phyloP scores from a whole-genome alignment of 2,113 vertebrate species.

The Cygnus buccinator region DNA sequence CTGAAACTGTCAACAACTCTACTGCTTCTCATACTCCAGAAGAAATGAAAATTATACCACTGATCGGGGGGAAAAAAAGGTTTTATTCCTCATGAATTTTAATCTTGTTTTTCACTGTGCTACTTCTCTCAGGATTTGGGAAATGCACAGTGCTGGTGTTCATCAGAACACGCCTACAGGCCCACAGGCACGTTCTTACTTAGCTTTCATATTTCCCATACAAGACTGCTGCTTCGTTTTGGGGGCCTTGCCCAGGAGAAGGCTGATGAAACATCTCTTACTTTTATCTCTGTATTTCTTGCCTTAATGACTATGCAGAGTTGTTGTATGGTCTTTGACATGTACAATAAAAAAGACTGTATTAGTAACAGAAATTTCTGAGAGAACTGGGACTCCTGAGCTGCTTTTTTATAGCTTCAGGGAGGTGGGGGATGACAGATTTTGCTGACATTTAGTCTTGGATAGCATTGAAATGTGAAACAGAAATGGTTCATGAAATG shows the following conservation, averaged over 20 bases:
- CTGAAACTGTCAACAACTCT: neutral
- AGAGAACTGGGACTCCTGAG: neutral
- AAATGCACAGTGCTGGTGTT: neutral
- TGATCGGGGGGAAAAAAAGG: neutral
- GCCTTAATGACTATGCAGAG: neutral
- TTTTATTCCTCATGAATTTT: neutral
- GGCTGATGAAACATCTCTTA: neutral
- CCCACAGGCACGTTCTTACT: neutral
- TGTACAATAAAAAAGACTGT: accelerated
- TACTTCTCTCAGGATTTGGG: neutral
- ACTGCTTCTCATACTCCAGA: neutral
- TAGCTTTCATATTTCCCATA: neutral
- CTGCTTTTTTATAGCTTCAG: neutral
- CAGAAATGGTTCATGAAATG: neutral
- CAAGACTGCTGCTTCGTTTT: neutral
- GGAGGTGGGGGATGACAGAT: neutral
- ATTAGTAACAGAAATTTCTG: neutral
- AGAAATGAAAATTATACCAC: neutral
- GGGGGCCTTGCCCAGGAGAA: neutral
- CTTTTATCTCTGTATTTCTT: neutral
- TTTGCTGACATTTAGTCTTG: neutral
- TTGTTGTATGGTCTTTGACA: neutral
- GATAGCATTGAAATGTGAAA: neutral
- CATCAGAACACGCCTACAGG: neutral
- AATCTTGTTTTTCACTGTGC: neutral